Evolutionary conservation across 1,140 invertebrate species (phyloP).

Genomic region (Phymorhynchus buccinoides): DNA sequence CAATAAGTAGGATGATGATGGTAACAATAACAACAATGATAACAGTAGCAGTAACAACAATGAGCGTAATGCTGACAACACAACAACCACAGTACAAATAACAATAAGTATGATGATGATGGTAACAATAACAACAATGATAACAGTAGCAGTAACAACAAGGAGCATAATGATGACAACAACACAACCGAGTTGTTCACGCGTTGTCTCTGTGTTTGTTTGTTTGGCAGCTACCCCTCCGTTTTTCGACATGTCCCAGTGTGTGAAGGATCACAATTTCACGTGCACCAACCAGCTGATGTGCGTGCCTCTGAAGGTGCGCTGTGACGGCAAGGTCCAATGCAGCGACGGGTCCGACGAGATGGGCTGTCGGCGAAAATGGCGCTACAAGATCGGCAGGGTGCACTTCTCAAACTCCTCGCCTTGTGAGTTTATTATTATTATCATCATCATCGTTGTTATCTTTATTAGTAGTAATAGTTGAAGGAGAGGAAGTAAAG

Average conservation of each 20-base stretch:
- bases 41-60: too few species aligned
- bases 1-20: too few species aligned
- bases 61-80: too few species aligned
- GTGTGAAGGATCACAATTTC: background rate
- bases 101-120: too few species aligned
- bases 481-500: too few species aligned
- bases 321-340: background rate
- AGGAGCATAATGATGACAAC: too few species aligned
- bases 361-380: background rate
- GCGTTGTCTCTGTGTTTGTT: background rate
- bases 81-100: too few species aligned
- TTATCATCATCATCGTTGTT: too few species aligned
- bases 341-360: conserved; percentile 18
- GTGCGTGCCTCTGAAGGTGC: background rate
- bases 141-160: too few species aligned
- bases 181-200: background rate
- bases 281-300: conserved; percentile 1
- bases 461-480: too few species aligned
- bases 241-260: background rate
- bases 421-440: background rate
- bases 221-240: background rate
- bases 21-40: too few species aligned
- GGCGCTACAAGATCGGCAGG: background rate
- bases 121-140: too few species aligned
- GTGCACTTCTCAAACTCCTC: background rate